Conservation (phyloP, 2,888 invertebrate species). For the Lithophane leautieri region DNA sequence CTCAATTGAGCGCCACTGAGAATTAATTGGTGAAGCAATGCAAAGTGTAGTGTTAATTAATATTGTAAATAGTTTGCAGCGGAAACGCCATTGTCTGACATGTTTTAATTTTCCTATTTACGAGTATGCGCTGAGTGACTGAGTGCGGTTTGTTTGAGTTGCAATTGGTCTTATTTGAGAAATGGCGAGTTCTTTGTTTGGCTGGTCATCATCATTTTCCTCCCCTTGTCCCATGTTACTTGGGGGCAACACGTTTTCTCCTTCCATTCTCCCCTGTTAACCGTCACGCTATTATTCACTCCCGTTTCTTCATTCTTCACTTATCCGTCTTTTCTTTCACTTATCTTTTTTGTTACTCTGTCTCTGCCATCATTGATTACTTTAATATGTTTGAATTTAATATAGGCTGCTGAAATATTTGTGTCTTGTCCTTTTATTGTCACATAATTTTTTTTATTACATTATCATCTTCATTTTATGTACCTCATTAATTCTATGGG, state of each 20-base stretch:
- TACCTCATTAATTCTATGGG: conserved; percentile 2
- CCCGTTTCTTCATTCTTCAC: background rate
- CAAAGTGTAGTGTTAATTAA: conserved; percentile 58
- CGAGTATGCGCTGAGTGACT: conserved; percentile 14
- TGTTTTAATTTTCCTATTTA: conserved; percentile 58
- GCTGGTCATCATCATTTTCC: too few relatives aligned
- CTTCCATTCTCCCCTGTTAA: too few relatives aligned
- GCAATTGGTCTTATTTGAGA: conserved; percentile 31
- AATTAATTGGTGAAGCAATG: conserved; percentile 64
- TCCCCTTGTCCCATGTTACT: background rate
- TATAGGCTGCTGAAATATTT: background rate
- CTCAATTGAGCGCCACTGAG: conserved; percentile 59
- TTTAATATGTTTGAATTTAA: background rate
- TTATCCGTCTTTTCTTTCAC: background rate
- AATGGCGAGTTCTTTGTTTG: conserved; percentile 19
- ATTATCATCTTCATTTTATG: background rate
- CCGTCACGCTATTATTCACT: background rate
- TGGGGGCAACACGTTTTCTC: background rate
- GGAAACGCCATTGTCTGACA: conserved; percentile 62
- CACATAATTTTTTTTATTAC: background rate
- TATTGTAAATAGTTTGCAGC: conserved; percentile 65
- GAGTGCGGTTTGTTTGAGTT: conserved; percentile 24
- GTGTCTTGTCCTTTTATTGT: background rate
- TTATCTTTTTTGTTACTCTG: background rate
- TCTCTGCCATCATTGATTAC: background rate